Conservation (phyloP, 1,140 invertebrate genomes). For the Bombus soroeensis region DNA sequence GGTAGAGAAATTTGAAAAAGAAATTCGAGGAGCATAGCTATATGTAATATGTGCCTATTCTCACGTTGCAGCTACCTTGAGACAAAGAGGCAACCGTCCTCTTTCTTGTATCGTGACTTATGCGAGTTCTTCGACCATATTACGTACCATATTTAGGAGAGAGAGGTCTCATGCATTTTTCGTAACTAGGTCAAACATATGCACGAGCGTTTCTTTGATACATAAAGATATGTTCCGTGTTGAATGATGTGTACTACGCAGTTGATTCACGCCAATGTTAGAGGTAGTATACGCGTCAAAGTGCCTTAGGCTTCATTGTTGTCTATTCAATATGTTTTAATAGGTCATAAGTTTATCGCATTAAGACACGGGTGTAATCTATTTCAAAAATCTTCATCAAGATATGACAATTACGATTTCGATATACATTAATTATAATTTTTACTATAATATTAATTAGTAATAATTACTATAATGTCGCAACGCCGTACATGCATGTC, state of each 20-base stretch:
- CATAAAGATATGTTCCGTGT: not conserved
- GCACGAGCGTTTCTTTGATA: not conserved
- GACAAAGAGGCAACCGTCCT: not conserved
- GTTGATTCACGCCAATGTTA: not conserved
- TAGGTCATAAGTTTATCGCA: no score
- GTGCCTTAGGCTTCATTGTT: not conserved
- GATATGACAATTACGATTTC: slow-evolving; percentile 2
- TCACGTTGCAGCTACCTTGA: not conserved
- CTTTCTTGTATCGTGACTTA: not conserved
- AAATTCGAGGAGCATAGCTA: not conserved
- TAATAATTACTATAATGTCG: not conserved
- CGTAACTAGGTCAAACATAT: not conserved
- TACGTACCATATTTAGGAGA: not conserved
- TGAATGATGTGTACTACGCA: not conserved
- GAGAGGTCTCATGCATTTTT: not conserved
- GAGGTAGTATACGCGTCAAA: not conserved
- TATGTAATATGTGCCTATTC: not conserved
- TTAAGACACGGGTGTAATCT: not conserved
- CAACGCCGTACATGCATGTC: slow-evolving; percentile 21
- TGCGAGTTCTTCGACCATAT: not conserved
- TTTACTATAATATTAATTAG: not conserved
- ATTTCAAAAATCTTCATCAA: slow-evolving; percentile 41
- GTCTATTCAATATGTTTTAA: not conserved
- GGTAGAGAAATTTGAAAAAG: not conserved
- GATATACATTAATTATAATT: slow-evolving; percentile 9